Evolutionary conservation across 1,140 invertebrate species (phyloP).

Genomic region (Pantala flavescens): DNA sequence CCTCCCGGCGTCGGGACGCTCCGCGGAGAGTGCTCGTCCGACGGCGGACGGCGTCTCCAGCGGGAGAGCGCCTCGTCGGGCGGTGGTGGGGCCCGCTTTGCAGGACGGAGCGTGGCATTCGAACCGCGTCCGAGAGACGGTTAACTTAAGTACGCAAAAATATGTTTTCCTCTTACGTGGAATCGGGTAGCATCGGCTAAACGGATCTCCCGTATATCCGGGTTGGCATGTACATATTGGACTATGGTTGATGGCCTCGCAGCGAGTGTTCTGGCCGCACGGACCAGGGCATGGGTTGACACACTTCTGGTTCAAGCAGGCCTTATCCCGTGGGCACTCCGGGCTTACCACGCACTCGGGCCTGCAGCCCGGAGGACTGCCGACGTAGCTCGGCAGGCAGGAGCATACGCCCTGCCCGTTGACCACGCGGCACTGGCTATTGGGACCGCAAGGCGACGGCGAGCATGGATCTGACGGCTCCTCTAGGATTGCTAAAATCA

Average conservation of each 20-base stretch:
- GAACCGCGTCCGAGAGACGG: not conserved
- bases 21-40: conserved; percentile 33
- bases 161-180: conserved; percentile 6
- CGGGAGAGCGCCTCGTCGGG: conserved; percentile 29
- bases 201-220: conserved; percentile 26
- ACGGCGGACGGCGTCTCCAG: conserved; percentile 33
- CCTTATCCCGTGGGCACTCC: conserved; percentile 30
- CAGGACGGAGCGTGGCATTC: not conserved
- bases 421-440: conserved; percentile 32
- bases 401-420: conserved; percentile 28
- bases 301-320: conserved; percentile 55
- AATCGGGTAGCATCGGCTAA: conserved; percentile 30
- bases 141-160: not conserved
- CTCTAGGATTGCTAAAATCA: conserved; percentile 20
- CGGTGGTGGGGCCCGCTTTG: not conserved
- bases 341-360: conserved; percentile 31
- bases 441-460: conserved; percentile 35
- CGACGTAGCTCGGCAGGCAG: conserved; percentile 25
- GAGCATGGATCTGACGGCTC: conserved; percentile 27
- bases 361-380: conserved; percentile 29
- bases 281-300: conserved; percentile 49
- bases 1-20: conserved; percentile 34
- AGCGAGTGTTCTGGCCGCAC: conserved; percentile 32
- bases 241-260: conserved; percentile 27
- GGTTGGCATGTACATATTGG: conserved; percentile 28